These are phyloP conservation scores for Paratrypauchen microcephalus DNA, from an alignment of 2,797 vertebrate species.

Conservation along the genomic window DNA sequence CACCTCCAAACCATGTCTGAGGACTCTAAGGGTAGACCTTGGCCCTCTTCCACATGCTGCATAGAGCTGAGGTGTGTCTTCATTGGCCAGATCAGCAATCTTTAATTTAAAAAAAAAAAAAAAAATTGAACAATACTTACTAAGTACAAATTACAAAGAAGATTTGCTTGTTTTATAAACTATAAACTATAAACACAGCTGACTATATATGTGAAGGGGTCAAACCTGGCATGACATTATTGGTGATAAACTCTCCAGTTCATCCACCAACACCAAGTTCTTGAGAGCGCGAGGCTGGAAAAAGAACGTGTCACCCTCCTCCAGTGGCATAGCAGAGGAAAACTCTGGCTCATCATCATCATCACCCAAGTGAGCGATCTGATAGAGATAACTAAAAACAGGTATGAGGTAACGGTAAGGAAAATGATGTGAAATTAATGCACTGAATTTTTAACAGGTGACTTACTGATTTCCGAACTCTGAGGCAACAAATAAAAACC, in stretches of 20 bases:
- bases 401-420: neutral
- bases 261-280: slow-evolving; percentile 95
- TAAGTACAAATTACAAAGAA: too few relatives aligned
- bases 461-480: slow-evolving; percentile 99
- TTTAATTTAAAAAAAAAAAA: slow-evolving; percentile 14
- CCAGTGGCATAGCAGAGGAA: slow-evolving; percentile 97
- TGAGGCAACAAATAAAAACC: slow-evolving; percentile 95
- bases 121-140: too few relatives aligned
- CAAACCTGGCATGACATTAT: slow-evolving; percentile 95
- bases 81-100: slow-evolving; percentile 98
- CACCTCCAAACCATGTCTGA: slow-evolving; percentile 97
- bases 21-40: slow-evolving; percentile 90
- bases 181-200: too few relatives aligned
- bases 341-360: slow-evolving; percentile 98
- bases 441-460: neutral
- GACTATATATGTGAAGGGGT: neutral
- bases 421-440: neutral
- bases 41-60: slow-evolving; percentile 94
- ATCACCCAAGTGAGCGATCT: slow-evolving; percentile 97
- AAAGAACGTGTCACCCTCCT: slow-evolving; percentile 98
- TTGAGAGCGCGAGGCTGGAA: slow-evolving; percentile 96
- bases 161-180: neutral
- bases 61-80: slow-evolving; percentile 96
- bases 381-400: slow-evolving; percentile 89
- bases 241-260: slow-evolving; percentile 95